A percentile compares a stretch with the other conserved stretches of the same genome.
phyloP scores from a whole-genome alignment of 2,888 invertebrate genomes.

The Chymomyza fuscimana region DNA sequence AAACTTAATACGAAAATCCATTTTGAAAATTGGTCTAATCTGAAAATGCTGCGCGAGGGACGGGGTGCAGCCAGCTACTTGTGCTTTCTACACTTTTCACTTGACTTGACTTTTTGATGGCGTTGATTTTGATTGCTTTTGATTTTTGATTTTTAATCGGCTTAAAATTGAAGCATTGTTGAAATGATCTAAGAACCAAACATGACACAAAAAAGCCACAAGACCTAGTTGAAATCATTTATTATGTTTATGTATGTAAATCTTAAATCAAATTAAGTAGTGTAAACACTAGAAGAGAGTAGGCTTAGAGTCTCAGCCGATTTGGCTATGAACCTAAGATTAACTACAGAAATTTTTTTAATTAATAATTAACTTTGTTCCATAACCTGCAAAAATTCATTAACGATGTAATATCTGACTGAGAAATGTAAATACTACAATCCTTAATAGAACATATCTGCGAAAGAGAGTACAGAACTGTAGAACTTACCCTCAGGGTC shows the following conservation, averaged over 20 bases:
- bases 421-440: too few relatives aligned
- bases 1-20: slow-evolving; percentile 36
- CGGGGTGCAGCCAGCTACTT: slow-evolving; percentile 19
- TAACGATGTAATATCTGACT: too few relatives aligned
- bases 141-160: not conserved
- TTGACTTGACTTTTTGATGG: slow-evolving; percentile 21
- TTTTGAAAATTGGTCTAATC: slow-evolving; percentile 15
- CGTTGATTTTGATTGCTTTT: slow-evolving; percentile 1
- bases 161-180: not conserved
- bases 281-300: not conserved
- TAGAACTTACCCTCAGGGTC: too few relatives aligned
- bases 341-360: too few relatives aligned
- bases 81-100: slow-evolving; percentile 50
- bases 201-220: not conserved
- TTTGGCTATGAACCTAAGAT: too few relatives aligned
- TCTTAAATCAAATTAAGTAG: not conserved
- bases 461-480: too few relatives aligned
- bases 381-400: too few relatives aligned
- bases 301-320: not conserved
- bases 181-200: not conserved
- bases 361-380: too few relatives aligned
- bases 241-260: not conserved
- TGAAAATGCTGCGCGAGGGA: slow-evolving; percentile 11
- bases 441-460: too few relatives aligned
- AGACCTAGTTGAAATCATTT: not conserved